These are phyloP conservation scores for Malurus melanocephalus DNA, from an alignment of 2,113 vertebrate genomes.

Conservation along the genomic window DNA sequence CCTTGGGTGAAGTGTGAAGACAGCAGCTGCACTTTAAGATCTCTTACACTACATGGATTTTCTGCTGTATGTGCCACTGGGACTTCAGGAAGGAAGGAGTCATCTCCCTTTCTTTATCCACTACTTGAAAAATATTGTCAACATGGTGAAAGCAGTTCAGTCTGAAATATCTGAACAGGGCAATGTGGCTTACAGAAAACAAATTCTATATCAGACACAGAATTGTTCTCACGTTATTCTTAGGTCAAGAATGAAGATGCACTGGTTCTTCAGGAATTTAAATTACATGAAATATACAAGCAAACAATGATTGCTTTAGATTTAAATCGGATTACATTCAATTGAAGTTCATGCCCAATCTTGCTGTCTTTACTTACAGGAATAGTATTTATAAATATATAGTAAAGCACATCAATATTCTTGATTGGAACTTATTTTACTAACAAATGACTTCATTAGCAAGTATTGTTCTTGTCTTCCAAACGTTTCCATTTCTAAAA, in stretches of 20 bases:
- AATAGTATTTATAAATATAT: background rate
- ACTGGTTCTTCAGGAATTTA: background rate
- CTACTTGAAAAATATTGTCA: background rate
- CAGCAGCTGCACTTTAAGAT: constrained; percentile 1
- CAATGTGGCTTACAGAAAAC: background rate
- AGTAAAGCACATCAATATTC: background rate
- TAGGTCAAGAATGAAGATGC: background rate
- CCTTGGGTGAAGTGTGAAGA: background rate
- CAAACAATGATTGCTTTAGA: constrained; percentile 1
- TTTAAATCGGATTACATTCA: constrained; percentile 17
- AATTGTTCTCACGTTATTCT: background rate
- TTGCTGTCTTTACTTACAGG: background rate
- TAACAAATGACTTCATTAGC: background rate
- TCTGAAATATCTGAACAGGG: background rate
- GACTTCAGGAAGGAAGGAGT: background rate
- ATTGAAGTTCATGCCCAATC: background rate
- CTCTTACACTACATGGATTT: background rate
- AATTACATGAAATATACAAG: background rate
- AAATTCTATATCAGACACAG: background rate
- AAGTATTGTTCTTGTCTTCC: background rate
- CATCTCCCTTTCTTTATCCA: background rate
- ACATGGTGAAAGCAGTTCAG: background rate
- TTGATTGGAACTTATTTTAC: constrained; percentile 25
- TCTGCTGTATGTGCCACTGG: background rate
- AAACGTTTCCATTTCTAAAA: background rate